Base-by-base conservation (phyloP, 2,113 vertebrate species). In the Reinhardtius hippoglossoides region DNA sequence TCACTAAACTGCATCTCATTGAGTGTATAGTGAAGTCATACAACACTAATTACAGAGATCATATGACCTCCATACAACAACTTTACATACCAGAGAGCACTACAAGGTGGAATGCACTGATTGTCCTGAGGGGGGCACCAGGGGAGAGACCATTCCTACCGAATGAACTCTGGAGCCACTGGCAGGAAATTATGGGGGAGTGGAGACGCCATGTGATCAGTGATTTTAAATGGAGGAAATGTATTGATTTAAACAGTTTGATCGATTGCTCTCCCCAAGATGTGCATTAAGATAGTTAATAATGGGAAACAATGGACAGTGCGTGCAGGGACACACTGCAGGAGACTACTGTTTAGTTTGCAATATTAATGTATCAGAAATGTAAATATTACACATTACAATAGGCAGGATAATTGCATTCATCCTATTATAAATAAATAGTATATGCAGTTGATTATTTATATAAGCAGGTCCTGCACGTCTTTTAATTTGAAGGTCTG, bases 221-320 rank as follows among this genome's bases (percentile, higher is more conserved):
- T 50, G 35, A 61, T 42, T 69, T 68, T 57, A 71, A 76, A 79
- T 52, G 31, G 58, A 76, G 13, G 24, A 62, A 50, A 57, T 37
- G 5, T 65, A 84, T 84, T 42, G 31, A 48, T 78, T 83, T 81
- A 67, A 78, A 70, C 74, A 78, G 59, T 13, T 54, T 70, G 21
- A 71, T 76, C 5, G n/a, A 79, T 71, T 24, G 8, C 27, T 65
- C 67, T 64, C 40, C 57, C 27, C 62, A 81, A 57, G 21, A 67
- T 62, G 59, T 80, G 58, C 50, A 76, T 80, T 70, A 88, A 73
- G 56, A 64, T 27, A 66, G 55, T 0, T 74, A 54, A 77, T 80
- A 21, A 77, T 80, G 40, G 24, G 14, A 56, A 68, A 63, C 60
- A 69, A 75, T 60, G 70, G 78, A 15, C 52, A 56, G 21, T 48